Evolutionary conservation across 2,797 vertebrate species (phyloP), one percentile per base, ranked within the genome.

Genomic region (Gymnodraco acuticeps): DNA sequence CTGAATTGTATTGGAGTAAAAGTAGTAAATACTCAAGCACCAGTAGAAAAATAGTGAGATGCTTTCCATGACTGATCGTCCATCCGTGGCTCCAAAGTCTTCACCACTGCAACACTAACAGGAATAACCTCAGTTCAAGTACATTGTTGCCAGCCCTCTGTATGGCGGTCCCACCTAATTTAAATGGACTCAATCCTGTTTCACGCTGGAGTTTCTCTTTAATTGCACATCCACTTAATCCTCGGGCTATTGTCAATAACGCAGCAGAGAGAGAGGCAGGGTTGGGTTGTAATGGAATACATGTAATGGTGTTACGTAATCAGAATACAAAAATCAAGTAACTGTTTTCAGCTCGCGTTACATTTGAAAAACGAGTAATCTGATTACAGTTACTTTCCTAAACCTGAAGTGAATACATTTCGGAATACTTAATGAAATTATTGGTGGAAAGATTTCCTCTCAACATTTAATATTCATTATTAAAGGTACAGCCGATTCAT

Each of bases 161-260:
- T 56, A 50, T 4, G 56, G 66, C 41, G 66, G 65, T 70, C 38
- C 63, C 55, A 19, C 10, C 54, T 42, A 14, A 54, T 78, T 64
- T 73, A 64, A 77, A 74, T 50, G 51, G 53, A 72, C 56, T 69
- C 38, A 84, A 84, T 81, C 80, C 54, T 45, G 64, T 83, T 85
- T 86, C 64, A 83, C 11, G 19, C 23, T 74, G 68, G 59, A 81
- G 80, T 86, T 83, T 84, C 46, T 46, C 63, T 82, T 86, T 87
- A 87, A 89, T 84, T 88, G 74, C 67, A 42, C 20, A 59, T 70
- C 51, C 64, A 74, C 70, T 76, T 83, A 83, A 87, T 84, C 85
- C 72, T 76, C 64, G 58, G 77, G 80, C 65, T 38, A 59, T 67
- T 85, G 81, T 79, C 79, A 83, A 83, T 75, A 86, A 78, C 77